Evolutionary conservation across 2,113 vertebrate genomes (phyloP).

Genomic region (Trichechus manatus): DNA sequence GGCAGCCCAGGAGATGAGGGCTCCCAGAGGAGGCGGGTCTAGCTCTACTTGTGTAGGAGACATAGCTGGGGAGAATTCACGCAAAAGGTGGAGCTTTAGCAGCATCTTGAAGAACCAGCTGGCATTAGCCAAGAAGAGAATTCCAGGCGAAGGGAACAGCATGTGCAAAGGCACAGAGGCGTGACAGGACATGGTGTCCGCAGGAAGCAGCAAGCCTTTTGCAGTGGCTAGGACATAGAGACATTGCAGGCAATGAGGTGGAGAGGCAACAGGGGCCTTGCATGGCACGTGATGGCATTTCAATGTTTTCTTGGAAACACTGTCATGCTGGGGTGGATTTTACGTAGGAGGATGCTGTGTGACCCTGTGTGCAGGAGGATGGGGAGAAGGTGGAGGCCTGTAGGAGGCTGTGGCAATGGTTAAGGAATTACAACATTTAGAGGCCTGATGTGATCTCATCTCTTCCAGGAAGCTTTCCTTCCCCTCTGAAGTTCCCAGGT

Average conservation of each 20-base stretch:
- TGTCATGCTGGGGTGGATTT: neutral
- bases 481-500: neutral
- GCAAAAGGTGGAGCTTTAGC: too few species aligned
- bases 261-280: neutral
- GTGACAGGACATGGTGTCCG: fast-evolving
- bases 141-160: neutral
- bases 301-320: neutral
- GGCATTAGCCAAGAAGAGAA: neutral
- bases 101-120: neutral
- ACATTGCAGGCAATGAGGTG: neutral
- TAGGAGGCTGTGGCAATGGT: neutral
- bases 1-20: neutral
- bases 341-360: neutral
- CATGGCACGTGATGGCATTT: neutral
- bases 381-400: neutral
- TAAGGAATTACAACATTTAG: neutral
- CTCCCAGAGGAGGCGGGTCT: neutral
- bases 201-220: neutral
- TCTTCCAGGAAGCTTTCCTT: neutral
- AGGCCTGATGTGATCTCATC: fast-evolving
- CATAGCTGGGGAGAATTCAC: neutral
- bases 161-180: neutral
- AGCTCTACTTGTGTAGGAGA: neutral
- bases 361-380: neutral
- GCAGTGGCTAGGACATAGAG: neutral